Conservation (phyloP, 1,140 invertebrate genomes). For the Latrodectus geometricus region DNA sequence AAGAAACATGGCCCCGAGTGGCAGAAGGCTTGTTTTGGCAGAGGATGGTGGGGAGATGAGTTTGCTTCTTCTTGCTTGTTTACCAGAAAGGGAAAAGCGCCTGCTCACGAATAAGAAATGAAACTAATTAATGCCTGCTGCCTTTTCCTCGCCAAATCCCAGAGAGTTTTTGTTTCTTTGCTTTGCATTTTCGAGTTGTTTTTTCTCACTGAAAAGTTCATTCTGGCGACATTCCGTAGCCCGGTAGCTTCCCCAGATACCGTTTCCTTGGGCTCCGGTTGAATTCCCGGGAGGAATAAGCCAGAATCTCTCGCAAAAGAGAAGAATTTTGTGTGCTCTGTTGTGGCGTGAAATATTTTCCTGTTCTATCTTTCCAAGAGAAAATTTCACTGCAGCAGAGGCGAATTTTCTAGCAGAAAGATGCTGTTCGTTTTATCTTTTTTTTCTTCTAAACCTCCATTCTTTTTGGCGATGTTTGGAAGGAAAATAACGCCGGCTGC, state of each 20-base stretch:
- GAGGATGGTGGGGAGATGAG: background rate
- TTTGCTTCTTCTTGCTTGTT: conserved; percentile 29
- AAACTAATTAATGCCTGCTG: conserved; percentile 47
- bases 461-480: no score
- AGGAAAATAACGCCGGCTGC: no score
- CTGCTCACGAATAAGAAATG: conserved; percentile 34
- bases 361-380: no score
- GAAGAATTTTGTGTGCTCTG: no score
- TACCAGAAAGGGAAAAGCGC: conserved; percentile 1
- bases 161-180: conserved; percentile 4
- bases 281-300: no score
- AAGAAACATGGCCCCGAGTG: conserved; percentile 18
- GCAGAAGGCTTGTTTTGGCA: conserved; percentile 20
- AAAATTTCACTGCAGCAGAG: no score
- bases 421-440: no score
- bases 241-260: conserved; percentile 20
- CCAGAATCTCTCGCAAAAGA: no score
- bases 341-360: no score
- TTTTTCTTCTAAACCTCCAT: no score
- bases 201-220: background rate
- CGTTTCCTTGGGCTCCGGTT: conserved; percentile 9
- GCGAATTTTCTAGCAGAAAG: no score
- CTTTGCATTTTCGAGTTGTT: background rate
- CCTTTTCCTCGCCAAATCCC: background rate
- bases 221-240: conserved; percentile 13